Conservation (phyloP, 1,140 invertebrate genomes). For the Elysia chlorotica region DNA sequence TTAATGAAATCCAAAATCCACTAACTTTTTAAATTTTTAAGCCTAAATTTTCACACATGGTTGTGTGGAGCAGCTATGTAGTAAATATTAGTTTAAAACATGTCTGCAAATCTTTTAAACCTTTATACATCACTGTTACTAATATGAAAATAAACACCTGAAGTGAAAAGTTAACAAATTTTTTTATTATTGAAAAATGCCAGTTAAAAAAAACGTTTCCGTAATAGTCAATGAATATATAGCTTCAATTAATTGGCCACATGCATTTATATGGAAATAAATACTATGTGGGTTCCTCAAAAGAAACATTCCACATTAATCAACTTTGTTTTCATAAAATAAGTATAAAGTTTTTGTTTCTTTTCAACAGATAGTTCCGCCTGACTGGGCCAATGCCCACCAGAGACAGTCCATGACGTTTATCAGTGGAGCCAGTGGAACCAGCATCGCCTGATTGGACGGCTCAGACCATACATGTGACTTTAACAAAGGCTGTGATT, state of each 20-base stretch:
- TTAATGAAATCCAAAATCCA: too few relatives aligned
- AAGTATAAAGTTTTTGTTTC: background rate
- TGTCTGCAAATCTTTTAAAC: too few relatives aligned
- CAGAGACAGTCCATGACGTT: constrained; percentile 23
- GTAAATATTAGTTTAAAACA: too few relatives aligned
- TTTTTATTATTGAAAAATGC: background rate
- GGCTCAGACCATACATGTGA: background rate
- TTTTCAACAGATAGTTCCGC: constrained; percentile 16
- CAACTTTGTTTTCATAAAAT: background rate
- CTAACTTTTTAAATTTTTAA: too few relatives aligned
- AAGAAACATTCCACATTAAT: background rate
- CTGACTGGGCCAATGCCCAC: constrained; percentile 9
- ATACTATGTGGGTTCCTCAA: background rate
- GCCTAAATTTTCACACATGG: too few relatives aligned
- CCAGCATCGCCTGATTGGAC: constrained; percentile 10
- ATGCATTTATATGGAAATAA: background rate
- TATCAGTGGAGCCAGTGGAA: background rate
- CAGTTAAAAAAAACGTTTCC: too few relatives aligned
- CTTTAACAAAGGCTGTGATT: too few relatives aligned
- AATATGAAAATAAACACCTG: too few relatives aligned
- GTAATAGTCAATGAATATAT: background rate
- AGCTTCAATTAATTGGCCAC: background rate
- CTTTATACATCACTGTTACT: too few relatives aligned
- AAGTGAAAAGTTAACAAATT: too few relatives aligned
- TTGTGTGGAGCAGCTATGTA: too few relatives aligned